Base-by-base conservation (phyloP, 2,888 invertebrate genomes). In the Aphidoletes aphidimyza region DNA sequence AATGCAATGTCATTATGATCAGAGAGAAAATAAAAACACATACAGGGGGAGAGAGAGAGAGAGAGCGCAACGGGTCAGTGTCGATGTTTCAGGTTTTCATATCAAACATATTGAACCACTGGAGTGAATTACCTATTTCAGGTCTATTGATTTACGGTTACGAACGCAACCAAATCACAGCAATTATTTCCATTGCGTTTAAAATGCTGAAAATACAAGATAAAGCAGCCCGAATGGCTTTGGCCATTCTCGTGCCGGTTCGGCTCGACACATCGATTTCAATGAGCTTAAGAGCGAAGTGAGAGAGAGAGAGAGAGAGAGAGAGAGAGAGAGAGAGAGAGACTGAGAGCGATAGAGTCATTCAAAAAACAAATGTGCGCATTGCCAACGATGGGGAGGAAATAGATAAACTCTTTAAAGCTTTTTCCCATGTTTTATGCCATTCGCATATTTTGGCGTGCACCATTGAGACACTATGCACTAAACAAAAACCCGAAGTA, bases 181-280 rank as follows among this genome's bases (percentile, higher is more conserved):
- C 30, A 69, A 69, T 69, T 69, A 69, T 69, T 30, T 69, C n/a
- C 69, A 69, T 69, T 69, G 69, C 69, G 69, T 69, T 69, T 69
- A 69, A 69, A 69, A 69, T 69, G 69, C 69, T 69, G 69, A 69
- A 69, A 69, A 69, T 69, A 69, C 69, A 69, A 69, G 69, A 69
- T 69, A 69, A 69, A 69, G n/a, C 30, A 6, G 26, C 34, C 30
- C 69, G 14, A 42, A 42, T 14, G 6, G 42, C 0, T 34, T 11
- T 54, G 22, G 1, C 22, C 22, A 54, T n/a, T 26, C 54, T 22
- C 0, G 22, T 30, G 2, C 14, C 26, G 9, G 14, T 42, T 14
- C 42, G 14, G 6, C n/a, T n/a, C n/a, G n/a, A n/a, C n/a, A n/a
- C n/a, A n/a, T 22, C 22, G n/a, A 54, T n/a, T n/a, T n/a, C n/a